phyloP scores from a whole-genome alignment of 2,113 vertebrate species.

The Corythornis madagascariensis region DNA sequence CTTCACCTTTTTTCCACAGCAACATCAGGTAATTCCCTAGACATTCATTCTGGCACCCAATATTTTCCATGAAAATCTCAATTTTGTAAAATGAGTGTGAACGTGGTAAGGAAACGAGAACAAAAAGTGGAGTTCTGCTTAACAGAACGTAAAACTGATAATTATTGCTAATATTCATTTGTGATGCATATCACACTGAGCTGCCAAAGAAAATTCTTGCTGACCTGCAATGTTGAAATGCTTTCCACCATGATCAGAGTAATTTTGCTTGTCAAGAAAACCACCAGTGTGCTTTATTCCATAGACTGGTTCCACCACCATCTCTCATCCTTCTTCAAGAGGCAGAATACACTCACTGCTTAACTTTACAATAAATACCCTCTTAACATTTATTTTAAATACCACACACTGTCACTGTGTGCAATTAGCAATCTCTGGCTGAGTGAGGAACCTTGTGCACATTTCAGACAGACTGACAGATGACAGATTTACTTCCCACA shows the following conservation, averaged over 20 bases:
- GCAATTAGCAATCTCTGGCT: not conserved
- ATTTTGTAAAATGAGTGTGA: not conserved
- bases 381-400: constrained; percentile 33
- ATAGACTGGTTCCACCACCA: not conserved
- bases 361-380: not conserved
- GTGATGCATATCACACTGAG: not conserved
- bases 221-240: constrained; percentile 24
- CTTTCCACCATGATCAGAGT: constrained; percentile 21
- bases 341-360: not conserved
- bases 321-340: not conserved
- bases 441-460: not conserved
- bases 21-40: not conserved
- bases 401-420: not conserved
- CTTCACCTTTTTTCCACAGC: not conserved
- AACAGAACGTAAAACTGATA: not conserved
- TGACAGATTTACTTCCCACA: constrained; percentile 60
- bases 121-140: constrained; percentile 31
- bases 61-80: constrained; percentile 11
- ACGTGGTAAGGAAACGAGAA: constrained; percentile 11
- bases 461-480: constrained; percentile 45
- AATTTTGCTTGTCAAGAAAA: constrained; percentile 62
- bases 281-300: not conserved
- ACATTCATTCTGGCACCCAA: not conserved
- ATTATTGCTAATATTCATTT: constrained; percentile 42
- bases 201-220: constrained; percentile 41